Conservation (phyloP, 2,888 invertebrate species). For the Erebia epiphron region DNA sequence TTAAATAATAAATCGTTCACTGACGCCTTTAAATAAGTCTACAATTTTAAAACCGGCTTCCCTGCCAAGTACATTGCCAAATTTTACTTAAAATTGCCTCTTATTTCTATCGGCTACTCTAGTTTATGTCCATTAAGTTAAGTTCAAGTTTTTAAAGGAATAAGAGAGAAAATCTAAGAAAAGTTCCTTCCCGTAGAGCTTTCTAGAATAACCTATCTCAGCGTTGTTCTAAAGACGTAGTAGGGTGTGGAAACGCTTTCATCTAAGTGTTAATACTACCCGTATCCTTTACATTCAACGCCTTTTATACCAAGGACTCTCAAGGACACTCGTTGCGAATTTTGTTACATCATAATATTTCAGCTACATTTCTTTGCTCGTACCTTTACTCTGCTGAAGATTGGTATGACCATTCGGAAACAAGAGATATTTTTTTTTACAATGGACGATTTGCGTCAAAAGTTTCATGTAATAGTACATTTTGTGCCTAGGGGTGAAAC, state of each 20-base stretch:
- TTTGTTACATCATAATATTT: background rate
- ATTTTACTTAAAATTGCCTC: constrained; percentile 4
- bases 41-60: constrained; percentile 1
- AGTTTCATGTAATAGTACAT: too few relatives aligned
- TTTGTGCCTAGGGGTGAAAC: too few relatives aligned
- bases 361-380: background rate
- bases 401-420: background rate
- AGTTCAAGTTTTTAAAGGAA: background rate
- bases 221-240: background rate
- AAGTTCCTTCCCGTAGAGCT: background rate
- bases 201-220: background rate
- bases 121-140: background rate
- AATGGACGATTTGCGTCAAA: background rate
- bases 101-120: background rate
- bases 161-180: background rate
- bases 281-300: constrained; percentile 4
- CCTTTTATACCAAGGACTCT: background rate
- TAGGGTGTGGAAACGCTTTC: background rate
- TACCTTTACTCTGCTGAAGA: too few relatives aligned
- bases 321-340: background rate
- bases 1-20: constrained; percentile 4
- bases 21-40: constrained; percentile 9
- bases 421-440: background rate
- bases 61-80: constrained; percentile 15
- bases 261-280: constrained; percentile 10